Evolutionary conservation across 2,888 invertebrate species (phyloP).

Genomic region (Lasioglossum lativentre): DNA sequence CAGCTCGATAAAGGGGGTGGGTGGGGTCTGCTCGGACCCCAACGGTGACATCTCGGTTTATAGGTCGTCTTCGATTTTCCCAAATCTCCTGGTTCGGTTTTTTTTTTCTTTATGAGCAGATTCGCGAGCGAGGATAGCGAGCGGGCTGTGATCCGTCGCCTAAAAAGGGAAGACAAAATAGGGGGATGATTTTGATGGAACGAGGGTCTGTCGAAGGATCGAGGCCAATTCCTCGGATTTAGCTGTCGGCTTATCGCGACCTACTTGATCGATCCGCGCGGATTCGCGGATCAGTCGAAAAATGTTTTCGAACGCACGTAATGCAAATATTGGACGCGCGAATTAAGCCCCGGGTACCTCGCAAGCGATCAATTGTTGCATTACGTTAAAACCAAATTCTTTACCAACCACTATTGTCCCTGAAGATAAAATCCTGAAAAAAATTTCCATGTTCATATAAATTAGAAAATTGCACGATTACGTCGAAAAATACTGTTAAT

Average conservation of each 20-base stretch:
- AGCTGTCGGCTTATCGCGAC: slow-evolving; percentile 38
- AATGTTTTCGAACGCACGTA: slow-evolving; percentile 4
- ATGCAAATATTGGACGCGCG: slow-evolving; percentile 6
- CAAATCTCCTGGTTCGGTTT: slow-evolving; percentile 22
- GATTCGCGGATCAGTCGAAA: background rate
- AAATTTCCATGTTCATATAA: background rate
- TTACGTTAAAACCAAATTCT: background rate
- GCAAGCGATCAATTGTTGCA: background rate
- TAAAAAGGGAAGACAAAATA: background rate
- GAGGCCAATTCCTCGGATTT: slow-evolving; percentile 32
- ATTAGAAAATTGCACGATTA: background rate
- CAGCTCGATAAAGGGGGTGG: background rate
- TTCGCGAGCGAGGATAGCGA: slow-evolving; percentile 3
- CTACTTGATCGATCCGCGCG: background rate
- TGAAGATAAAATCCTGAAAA: background rate
- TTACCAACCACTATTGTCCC: background rate
- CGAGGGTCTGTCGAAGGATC: slow-evolving; percentile 30
- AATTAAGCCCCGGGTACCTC: background rate
- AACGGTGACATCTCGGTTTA: slow-evolving; percentile 60
- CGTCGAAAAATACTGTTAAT: too few relatives aligned
- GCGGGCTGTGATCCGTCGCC: slow-evolving; percentile 2
- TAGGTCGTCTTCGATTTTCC: slow-evolving; percentile 61
- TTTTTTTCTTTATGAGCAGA: slow-evolving; percentile 44
- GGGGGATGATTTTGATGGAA: slow-evolving; percentile 42
- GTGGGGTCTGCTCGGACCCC: background rate